A percentile compares a stretch with the other conserved stretches of the same genome.
These are phyloP conservation scores for Agrypnia vestita DNA, from an alignment of 1,140 invertebrate species.

Conservation along the genomic window DNA sequence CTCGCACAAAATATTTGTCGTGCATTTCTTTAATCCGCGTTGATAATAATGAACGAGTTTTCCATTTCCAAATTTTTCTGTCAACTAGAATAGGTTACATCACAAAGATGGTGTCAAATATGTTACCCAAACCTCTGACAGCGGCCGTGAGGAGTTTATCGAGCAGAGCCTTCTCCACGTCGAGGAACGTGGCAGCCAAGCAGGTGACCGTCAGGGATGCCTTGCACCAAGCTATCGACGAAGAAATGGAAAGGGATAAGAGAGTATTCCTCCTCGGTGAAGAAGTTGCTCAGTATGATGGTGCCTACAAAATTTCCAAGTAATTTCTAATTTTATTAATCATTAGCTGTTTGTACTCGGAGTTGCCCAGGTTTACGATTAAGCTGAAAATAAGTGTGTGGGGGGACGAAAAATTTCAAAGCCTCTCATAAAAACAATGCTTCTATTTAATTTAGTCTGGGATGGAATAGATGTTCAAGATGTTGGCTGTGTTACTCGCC, in stretches of 20 bases:
- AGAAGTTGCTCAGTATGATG: constrained; percentile 99
- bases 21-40: background rate
- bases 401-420: too few species aligned
- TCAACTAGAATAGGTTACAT: constrained; percentile 51
- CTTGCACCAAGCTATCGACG: constrained; percentile 95
- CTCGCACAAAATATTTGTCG: constrained; percentile 3
- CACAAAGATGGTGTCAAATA: constrained; percentile 53
- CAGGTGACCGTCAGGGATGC: constrained; percentile 97
- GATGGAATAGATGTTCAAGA: too few species aligned
- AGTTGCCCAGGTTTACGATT: too few species aligned
- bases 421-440: too few species aligned
- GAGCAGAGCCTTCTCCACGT: constrained; percentile 75
- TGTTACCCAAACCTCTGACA: constrained; percentile 50
- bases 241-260: constrained; percentile 97
- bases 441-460: too few species aligned
- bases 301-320: constrained; percentile 93
- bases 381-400: too few species aligned
- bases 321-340: constrained; percentile 47
- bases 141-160: constrained; percentile 46
- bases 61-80: constrained; percentile 43
- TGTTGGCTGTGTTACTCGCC: too few species aligned
- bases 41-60: constrained; percentile 17
- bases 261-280: constrained; percentile 96
- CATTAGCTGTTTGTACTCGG: too few species aligned
- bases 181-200: constrained; percentile 74